Conservation (phyloP, 2,113 vertebrate genomes). For the Brachirus orientalis region DNA sequence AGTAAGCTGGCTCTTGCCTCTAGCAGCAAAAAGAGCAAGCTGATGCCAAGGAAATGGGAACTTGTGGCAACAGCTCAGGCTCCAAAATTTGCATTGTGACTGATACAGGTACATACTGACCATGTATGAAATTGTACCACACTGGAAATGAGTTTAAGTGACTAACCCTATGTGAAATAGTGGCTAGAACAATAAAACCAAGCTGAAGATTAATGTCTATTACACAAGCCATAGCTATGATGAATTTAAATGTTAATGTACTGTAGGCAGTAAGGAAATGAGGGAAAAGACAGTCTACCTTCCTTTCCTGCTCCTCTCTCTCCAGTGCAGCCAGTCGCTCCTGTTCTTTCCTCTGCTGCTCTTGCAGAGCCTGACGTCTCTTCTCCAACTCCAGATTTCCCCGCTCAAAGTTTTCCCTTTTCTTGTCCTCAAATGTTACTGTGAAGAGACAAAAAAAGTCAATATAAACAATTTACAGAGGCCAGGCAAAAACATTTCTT, state of each 20-base stretch:
- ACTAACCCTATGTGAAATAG: no score
- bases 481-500: no score
- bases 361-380: slow-evolving; percentile 90
- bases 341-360: slow-evolving; percentile 96
- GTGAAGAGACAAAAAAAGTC: not conserved
- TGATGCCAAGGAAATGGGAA: no score
- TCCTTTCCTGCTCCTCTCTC: slow-evolving; percentile 91
- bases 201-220: no score
- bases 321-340: slow-evolving; percentile 93
- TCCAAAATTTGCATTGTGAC: no score
- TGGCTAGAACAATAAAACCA: not conserved
- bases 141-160: no score
- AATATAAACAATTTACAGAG: not conserved
- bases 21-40: no score
- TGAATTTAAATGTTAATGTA: not conserved
- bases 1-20: no score
- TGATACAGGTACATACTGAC: no score
- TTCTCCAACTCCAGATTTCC: slow-evolving; percentile 98
- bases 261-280: not conserved
- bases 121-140: no score
- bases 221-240: no score
- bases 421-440: slow-evolving; percentile 99
- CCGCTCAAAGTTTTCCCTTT: slow-evolving; percentile 97
- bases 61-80: no score
- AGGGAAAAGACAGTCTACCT: slow-evolving; percentile 46